Conservation (phyloP, 2,113 vertebrate genomes). For the Rissa tridactyla region DNA sequence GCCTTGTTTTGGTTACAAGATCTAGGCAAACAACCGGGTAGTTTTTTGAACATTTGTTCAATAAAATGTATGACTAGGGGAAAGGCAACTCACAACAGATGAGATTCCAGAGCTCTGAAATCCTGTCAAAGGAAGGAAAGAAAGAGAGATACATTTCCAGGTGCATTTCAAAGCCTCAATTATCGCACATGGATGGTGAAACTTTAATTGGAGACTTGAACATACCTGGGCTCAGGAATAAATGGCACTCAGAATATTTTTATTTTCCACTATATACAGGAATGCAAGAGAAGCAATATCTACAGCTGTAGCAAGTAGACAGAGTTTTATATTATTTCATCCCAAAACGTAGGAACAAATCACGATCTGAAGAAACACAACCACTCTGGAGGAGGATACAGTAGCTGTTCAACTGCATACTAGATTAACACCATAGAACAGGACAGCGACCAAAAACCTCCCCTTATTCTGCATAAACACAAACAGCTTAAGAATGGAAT, state of each 20-base stretch:
- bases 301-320: not conserved
- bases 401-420: not conserved
- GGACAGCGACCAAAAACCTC: not conserved
- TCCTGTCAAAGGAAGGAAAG: not conserved
- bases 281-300: not conserved
- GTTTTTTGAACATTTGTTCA: not conserved
- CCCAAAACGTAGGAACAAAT: not conserved
- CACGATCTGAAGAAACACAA: not conserved
- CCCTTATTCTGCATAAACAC: not conserved
- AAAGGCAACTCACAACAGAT: not conserved
- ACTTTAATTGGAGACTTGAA: slow-evolving; percentile 1
- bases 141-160: not conserved
- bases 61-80: not conserved
- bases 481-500: not conserved
- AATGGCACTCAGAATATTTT: not conserved
- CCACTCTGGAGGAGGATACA: not conserved
- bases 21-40: not conserved
- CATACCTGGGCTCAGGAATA: not conserved
- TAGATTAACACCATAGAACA: not conserved
- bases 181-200: not conserved
- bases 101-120: slow-evolving; percentile 4
- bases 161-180: not conserved
- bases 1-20: slow-evolving; percentile 39
- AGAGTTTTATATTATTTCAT: not conserved
- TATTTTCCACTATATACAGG: not conserved